phyloP scores from a whole-genome alignment of 2,888 invertebrate genomes.

The Melangyna quadrimaculata region DNA sequence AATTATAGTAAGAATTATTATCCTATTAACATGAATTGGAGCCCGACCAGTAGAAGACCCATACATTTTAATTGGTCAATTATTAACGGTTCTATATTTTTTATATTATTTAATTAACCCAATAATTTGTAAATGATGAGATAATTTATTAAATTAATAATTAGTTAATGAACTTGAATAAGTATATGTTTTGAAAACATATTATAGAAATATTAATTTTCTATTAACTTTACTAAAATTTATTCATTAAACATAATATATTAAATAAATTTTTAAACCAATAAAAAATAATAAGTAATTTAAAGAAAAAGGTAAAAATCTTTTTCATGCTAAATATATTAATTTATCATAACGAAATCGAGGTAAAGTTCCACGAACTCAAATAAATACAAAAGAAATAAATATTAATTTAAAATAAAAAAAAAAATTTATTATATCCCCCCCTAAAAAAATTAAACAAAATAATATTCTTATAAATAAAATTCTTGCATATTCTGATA shows the following conservation, averaged over 20 bases:
- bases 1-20: slow-evolving; percentile 82
- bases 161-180: slow-evolving; percentile 85
- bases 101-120: slow-evolving; percentile 83
- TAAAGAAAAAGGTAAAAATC: slow-evolving; percentile 85
- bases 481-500: too few relatives aligned
- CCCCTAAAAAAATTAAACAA: too few relatives aligned
- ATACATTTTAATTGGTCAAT: slow-evolving; percentile 84
- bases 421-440: too few relatives aligned
- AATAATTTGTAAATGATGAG: slow-evolving; percentile 82
- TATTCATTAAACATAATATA: slow-evolving; percentile 79
- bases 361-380: slow-evolving; percentile 85
- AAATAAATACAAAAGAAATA: slow-evolving; percentile 85
- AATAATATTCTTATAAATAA: too few relatives aligned
- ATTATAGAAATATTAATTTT: slow-evolving; percentile 83
- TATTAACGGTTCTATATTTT: slow-evolving; percentile 84
- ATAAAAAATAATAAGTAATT: slow-evolving; percentile 85
- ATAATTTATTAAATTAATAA: slow-evolving; percentile 80
- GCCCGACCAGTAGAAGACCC: slow-evolving; percentile 86
- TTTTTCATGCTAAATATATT: slow-evolving; percentile 86
- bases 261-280: slow-evolving; percentile 82
- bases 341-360: slow-evolving; percentile 89
- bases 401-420: too few relatives aligned
- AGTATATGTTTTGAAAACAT: slow-evolving; percentile 88
- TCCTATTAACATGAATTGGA: slow-evolving; percentile 88
- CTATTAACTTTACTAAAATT: slow-evolving; percentile 83